These are phyloP conservation scores for Colaptes auratus DNA, from an alignment of 2,113 vertebrate genomes.

Conservation along the genomic window DNA sequence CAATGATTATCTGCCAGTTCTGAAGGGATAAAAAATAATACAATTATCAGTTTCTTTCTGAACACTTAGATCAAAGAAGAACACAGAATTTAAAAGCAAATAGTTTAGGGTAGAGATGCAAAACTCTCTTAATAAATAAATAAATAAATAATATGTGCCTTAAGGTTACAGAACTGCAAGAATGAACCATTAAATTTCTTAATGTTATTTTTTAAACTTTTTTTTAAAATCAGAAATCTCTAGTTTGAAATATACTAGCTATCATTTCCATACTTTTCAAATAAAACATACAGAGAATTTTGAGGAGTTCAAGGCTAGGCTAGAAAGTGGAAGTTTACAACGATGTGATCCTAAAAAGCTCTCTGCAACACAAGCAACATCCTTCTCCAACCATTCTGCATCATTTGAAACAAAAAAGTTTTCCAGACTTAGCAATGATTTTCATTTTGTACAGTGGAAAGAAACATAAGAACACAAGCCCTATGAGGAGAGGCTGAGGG, in stretches of 20 bases:
- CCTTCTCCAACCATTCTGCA: background rate
- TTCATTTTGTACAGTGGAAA: background rate
- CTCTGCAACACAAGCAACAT: background rate
- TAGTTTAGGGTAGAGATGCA: background rate
- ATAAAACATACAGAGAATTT: background rate
- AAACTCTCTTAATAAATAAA: background rate
- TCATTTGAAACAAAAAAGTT: background rate
- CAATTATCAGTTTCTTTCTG: background rate
- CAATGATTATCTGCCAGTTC: background rate
- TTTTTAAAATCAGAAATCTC: background rate
- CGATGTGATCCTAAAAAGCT: background rate
- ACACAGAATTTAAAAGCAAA: background rate
- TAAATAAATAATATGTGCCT: background rate
- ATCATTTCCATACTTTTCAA: background rate
- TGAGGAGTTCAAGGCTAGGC: background rate
- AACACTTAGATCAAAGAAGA: background rate
- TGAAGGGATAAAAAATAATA: background rate
- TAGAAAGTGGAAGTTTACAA: background rate
- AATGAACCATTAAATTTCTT: background rate
- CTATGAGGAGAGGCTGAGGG: too few relatives aligned
- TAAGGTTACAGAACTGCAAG: background rate
- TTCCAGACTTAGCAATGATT: background rate
- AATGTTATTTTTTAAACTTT: background rate
- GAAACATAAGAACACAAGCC: too few relatives aligned
- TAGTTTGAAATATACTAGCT: background rate